Percentiles rank a stretch among this genome's conserved stretches.
phyloP scores from a whole-genome alignment of 2,113 vertebrate species.

The Onychostoma macrolepis region DNA sequence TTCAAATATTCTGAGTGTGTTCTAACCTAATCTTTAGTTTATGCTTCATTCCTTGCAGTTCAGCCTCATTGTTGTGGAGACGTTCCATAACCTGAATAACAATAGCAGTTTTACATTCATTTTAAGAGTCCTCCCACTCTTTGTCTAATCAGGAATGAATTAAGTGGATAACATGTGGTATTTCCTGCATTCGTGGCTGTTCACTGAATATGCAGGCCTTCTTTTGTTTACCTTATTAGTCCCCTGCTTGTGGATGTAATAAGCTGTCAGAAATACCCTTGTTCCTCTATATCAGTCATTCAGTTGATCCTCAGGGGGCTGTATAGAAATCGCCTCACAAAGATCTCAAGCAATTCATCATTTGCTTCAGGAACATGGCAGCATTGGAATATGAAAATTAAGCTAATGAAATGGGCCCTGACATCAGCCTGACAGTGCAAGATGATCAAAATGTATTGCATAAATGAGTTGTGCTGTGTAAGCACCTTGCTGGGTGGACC shows the following conservation, averaged over 20 bases:
- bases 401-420: slow-evolving; percentile 64
- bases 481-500: slow-evolving; percentile 15
- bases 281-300: slow-evolving; percentile 30
- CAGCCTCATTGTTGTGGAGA: neutral
- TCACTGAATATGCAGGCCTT: slow-evolving; percentile 20
- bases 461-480: slow-evolving; percentile 52
- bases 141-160: slow-evolving; percentile 17
- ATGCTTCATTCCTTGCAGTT: neutral
- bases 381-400: slow-evolving; percentile 70
- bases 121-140: neutral
- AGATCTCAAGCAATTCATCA: slow-evolving; percentile 62
- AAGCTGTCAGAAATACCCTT: slow-evolving; percentile 36
- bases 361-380: slow-evolving; percentile 56
- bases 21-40: slow-evolving; percentile 26
- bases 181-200: neutral
- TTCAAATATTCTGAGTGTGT: neutral
- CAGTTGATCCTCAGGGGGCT: neutral
- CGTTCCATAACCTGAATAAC: slow-evolving; percentile 11
- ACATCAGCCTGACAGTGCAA: slow-evolving; percentile 61
- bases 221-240: slow-evolving; percentile 46
- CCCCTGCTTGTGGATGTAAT: slow-evolving; percentile 28
- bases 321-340: slow-evolving; percentile 2
- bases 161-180: slow-evolving; percentile 25
- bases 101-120: neutral
- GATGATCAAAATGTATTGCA: slow-evolving; percentile 60